Base-by-base conservation (phyloP, 2,797 vertebrate species). In the Enteromius paludinosus region DNA sequence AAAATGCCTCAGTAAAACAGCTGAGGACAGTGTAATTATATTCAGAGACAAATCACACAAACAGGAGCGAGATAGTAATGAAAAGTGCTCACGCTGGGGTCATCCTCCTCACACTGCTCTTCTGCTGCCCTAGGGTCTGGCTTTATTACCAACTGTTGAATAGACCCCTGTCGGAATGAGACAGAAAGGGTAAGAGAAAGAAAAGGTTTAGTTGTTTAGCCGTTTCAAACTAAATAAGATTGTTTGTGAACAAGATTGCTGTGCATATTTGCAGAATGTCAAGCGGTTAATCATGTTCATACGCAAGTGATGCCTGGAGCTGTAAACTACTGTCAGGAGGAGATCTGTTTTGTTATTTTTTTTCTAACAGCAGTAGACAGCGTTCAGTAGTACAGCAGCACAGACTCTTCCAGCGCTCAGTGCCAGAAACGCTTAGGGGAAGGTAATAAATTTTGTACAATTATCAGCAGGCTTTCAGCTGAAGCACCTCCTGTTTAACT, bases 61-160 rank as follows among this genome's bases (percentile, higher is more conserved):
- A 66, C 49, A 30, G 11, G 28, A 9, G 11, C 18, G 15, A 79
- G 43, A 72, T 5, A 30, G 41, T 73, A 38, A 11, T 11, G n/a
- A 75, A 64, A 76, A 47, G 64, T 65, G 92, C 97, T 98, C 88
- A 99, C 98, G 74, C 96, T 96, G 18, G 96, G 94, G 66, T 98
- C 97, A 62, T 97, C 97, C 45, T 98, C 96, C 87, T 98, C 97
- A 76, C 98, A 99, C 83, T 97, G 95, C 85, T 97, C 96, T 86
- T 96, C 96, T 0, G 95, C 91, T 84, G 94, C 92, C 80, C 92
- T 94, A 89, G 95, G 93, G 91, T 98, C 96, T 0, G 95, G 90
- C 88, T 95, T 96, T 86, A 99, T 76, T 62, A 94, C 92, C 90
- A 99, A 93, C 88, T 98, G 96, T 89, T 99, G 98, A 86, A 99